phyloP scores from a whole-genome alignment of 2,113 vertebrate species.

The Tyrannus savana region DNA sequence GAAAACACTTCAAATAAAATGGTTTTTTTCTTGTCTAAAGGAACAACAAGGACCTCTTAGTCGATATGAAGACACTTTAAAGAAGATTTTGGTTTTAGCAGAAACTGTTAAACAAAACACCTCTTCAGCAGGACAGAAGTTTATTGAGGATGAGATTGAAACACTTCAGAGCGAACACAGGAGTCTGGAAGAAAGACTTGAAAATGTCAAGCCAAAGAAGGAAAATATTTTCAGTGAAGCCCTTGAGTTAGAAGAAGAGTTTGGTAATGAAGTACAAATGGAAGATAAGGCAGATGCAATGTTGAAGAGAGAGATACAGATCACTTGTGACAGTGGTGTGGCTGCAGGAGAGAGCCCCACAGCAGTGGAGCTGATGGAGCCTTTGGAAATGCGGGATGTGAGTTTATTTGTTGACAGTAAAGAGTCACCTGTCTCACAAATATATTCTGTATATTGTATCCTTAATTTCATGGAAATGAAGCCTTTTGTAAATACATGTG shows the following conservation, averaged over 20 bases:
- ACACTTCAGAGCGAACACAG: conserved; percentile 64
- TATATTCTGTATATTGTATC: background rate
- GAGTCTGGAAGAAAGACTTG: conserved; percentile 63
- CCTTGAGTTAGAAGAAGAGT: conserved; percentile 35
- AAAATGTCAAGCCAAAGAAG: conserved; percentile 61
- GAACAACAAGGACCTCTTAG: conserved; percentile 65
- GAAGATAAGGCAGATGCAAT: background rate
- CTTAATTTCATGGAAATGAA: conserved; percentile 47
- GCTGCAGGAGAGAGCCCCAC: background rate
- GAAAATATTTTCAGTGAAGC: conserved; percentile 36
- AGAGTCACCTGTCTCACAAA: background rate
- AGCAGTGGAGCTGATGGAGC: background rate
- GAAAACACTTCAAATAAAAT: background rate
- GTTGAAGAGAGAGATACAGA: background rate
- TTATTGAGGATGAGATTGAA: conserved; percentile 72
- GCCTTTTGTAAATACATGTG: background rate
- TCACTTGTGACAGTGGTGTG: background rate
- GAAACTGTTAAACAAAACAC: conserved; percentile 71
- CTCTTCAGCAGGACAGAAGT: conserved; percentile 65
- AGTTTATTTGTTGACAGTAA: conserved; percentile 35
- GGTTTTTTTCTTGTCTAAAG: conserved; percentile 57
- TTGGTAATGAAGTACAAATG: background rate
- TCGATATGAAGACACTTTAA: conserved; percentile 15
- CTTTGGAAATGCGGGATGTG: conserved; percentile 49
- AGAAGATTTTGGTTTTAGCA: conserved; percentile 64